These are phyloP conservation scores for Platalea minor DNA, from an alignment of 2,797 vertebrate species.

Conservation along the genomic window DNA sequence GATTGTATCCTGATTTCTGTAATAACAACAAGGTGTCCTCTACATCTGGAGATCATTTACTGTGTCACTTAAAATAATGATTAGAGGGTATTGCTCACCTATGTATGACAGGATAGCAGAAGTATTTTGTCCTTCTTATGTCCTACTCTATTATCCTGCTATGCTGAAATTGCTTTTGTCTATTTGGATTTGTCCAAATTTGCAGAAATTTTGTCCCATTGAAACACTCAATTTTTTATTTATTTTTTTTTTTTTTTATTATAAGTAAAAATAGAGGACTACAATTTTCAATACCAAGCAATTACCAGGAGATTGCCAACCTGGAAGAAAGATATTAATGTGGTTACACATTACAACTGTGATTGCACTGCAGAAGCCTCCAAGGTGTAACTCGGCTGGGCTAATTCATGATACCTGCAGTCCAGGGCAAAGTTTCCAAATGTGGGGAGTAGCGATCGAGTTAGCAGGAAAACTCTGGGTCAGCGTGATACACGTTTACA, in stretches of 20 bases:
- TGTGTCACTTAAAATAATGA: not conserved
- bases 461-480: not conserved
- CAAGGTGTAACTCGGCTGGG: not conserved
- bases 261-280: not conserved
- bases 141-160: not conserved
- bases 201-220: not conserved
- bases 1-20: not conserved
- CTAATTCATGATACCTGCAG: not conserved
- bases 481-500: not conserved
- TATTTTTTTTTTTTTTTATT: not conserved
- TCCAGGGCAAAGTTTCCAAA: not conserved
- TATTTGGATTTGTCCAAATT: not conserved
- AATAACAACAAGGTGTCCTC: not conserved
- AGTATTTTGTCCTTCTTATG: not conserved
- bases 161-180: not conserved
- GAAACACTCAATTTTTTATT: not conserved
- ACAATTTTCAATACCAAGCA: not conserved
- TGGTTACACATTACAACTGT: not conserved
- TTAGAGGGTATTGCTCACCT: not conserved
- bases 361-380: not conserved
- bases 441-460: fast-evolving
- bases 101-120: not conserved
- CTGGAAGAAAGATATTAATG: not conserved
- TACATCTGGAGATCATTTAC: not conserved
- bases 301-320: not conserved